Evolutionary conservation across 2,888 invertebrate genomes (phyloP).

Genomic region (Pelosia muscerda): DNA sequence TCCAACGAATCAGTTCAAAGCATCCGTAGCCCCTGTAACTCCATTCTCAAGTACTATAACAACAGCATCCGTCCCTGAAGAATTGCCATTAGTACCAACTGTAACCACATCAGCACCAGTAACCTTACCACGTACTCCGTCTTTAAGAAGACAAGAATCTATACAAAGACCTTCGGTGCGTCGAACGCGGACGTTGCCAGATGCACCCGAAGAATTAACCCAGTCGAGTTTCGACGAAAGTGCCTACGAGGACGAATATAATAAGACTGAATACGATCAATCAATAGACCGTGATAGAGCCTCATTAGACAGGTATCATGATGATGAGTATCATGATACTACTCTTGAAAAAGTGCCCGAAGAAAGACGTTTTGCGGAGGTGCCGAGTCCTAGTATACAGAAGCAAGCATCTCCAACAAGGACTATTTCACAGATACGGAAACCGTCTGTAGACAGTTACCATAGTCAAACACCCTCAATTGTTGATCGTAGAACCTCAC

Average conservation of each 20-base stretch:
- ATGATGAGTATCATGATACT: slow-evolving; percentile 78
- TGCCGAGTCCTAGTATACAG: slow-evolving; percentile 68
- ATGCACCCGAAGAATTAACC: slow-evolving; percentile 80
- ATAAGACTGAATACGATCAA: slow-evolving; percentile 85
- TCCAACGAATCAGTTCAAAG: slow-evolving; percentile 61
- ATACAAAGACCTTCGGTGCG: slow-evolving; percentile 83
- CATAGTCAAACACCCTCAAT: slow-evolving; percentile 80
- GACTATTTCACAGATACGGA: slow-evolving; percentile 70
- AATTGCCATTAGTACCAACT: slow-evolving; percentile 69
- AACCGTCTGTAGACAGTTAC: slow-evolving; percentile 82
- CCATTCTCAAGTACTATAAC: slow-evolving; percentile 72
- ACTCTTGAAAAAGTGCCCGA: slow-evolving; percentile 73
- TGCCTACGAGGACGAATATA: slow-evolving; percentile 85
- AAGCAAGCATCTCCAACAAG: slow-evolving; percentile 80
- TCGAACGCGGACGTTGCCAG: slow-evolving; percentile 80
- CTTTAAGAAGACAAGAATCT: slow-evolving; percentile 82
- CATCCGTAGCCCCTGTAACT: slow-evolving; percentile 69
- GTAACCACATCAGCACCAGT: slow-evolving; percentile 72
- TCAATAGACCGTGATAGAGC: slow-evolving; percentile 74
- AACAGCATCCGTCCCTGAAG: slow-evolving; percentile 80
- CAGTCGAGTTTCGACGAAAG: slow-evolving; percentile 82
- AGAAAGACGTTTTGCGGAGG: slow-evolving; percentile 72
- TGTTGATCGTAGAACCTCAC: slow-evolving; percentile 81
- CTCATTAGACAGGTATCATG: slow-evolving; percentile 81
- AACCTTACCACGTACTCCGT: slow-evolving; percentile 78